phyloP scores from a whole-genome alignment of 2,888 invertebrate genomes.

The Dynastes tityus region DNA sequence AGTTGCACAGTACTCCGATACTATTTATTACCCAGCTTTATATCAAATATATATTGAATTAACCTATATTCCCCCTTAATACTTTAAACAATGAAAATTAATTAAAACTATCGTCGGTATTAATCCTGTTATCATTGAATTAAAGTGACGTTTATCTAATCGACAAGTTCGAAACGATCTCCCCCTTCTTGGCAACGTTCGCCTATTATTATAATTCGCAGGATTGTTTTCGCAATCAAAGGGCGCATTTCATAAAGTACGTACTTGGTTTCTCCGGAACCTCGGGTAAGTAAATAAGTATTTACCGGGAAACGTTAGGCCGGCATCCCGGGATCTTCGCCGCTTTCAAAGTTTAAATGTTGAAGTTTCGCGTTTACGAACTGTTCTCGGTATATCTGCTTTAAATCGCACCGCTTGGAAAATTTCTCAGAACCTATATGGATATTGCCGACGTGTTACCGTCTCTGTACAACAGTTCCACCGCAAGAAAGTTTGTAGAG shows the following conservation, averaged over 20 bases:
- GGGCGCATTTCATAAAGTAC: constrained; percentile 26
- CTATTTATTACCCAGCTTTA: too few species aligned
- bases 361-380: constrained; percentile 17
- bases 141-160: constrained; percentile 3
- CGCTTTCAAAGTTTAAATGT: constrained; percentile 19
- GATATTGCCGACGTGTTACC: too few species aligned
- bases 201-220: not conserved
- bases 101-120: too few species aligned
- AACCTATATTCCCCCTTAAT: too few species aligned
- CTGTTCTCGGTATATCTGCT: constrained; percentile 4
- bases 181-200: not conserved
- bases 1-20: too few species aligned
- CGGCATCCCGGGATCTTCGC: not conserved
- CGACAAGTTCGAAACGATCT: constrained; percentile 19
- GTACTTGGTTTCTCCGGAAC: not conserved
- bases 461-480: too few species aligned
- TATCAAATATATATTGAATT: too few species aligned
- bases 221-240: constrained; percentile 38
- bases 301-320: constrained; percentile 12
- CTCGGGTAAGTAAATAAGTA: not conserved
- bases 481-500: not conserved
- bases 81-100: too few species aligned
- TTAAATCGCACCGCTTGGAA: constrained; percentile 4
- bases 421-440: not conserved
- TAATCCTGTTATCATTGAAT: too few species aligned